Conservation (phyloP, 2,888 invertebrate genomes). For the Agrotis puta region DNA sequence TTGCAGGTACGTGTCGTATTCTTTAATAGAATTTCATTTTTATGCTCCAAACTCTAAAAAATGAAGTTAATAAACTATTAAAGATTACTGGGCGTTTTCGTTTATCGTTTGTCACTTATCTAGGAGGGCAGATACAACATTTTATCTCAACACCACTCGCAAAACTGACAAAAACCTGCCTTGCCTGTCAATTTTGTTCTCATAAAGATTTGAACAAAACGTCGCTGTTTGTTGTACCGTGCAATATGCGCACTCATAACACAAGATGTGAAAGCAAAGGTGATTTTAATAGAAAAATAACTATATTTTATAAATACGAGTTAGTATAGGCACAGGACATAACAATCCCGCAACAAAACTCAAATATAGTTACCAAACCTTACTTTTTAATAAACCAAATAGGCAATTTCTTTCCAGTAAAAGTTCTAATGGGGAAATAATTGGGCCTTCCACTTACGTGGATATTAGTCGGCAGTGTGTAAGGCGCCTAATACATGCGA, state of each 20-base stretch:
- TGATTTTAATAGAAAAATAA: neutral
- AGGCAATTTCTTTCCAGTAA: constrained; percentile 74
- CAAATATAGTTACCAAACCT: constrained; percentile 45
- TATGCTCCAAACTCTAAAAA: no score
- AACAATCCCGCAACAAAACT: constrained; percentile 39
- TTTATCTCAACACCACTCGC: no score
- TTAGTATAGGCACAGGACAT: constrained; percentile 1
- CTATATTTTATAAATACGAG: neutral
- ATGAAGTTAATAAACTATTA: no score
- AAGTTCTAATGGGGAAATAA: constrained; percentile 83
- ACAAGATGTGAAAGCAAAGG: no score
- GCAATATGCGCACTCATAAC: no score
- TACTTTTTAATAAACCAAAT: constrained; percentile 77
- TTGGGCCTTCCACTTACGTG: constrained; percentile 77
- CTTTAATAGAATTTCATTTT: no score
- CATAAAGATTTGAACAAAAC: neutral
- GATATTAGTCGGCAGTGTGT: constrained; percentile 69
- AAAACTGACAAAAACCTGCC: no score
- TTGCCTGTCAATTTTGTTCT: no score
- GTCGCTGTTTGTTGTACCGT: neutral
- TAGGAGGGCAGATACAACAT: no score
- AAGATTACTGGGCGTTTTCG: no score
- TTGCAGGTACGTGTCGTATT: no score
- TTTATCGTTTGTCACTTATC: no score
- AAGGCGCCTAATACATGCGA: constrained; percentile 69